A percentile compares a stretch with the other conserved stretches of the same genome.
phyloP scores from a whole-genome alignment of 2,113 vertebrate genomes.

The Neolamprologus cancellatus region DNA sequence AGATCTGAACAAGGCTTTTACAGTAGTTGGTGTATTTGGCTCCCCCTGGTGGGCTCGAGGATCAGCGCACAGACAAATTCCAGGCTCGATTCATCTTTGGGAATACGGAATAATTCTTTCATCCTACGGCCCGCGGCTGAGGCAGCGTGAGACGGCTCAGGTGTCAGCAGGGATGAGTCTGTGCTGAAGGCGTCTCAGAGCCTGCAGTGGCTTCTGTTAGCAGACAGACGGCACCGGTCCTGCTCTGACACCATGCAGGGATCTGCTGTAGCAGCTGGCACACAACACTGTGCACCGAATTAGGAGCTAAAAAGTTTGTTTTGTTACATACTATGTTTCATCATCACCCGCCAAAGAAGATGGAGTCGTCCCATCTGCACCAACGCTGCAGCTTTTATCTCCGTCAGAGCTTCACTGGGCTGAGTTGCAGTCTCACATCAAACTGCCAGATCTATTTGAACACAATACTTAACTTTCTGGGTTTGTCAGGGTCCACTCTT shows the following conservation, averaged over 20 bases:
- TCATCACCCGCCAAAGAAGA: not conserved
- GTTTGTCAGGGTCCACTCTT: not conserved
- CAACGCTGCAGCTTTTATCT: not conserved
- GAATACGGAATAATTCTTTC: not conserved
- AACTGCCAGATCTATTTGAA: not conserved
- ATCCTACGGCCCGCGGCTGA: accelerated
- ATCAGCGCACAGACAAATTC: not conserved
- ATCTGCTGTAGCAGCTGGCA: not conserved
- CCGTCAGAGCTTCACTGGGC: not conserved
- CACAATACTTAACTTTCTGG: not conserved
- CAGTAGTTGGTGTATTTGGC: not conserved
- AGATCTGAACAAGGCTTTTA: not conserved
- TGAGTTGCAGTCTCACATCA: not conserved
- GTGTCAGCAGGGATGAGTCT: not conserved
- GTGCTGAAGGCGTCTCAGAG: not conserved
- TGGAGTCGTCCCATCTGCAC: not conserved
- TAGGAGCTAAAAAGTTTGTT: not conserved
- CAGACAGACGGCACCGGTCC: not conserved
- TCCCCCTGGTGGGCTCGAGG: not conserved
- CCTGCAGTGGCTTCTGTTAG: not conserved
- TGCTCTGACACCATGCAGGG: not conserved
- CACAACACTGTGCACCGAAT: not conserved
- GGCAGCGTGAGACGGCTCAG: not conserved
- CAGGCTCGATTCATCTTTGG: not conserved
- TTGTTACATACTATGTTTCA: not conserved